Conservation (phyloP, 2,113 vertebrate species). For the Syrmaticus mikado region DNA sequence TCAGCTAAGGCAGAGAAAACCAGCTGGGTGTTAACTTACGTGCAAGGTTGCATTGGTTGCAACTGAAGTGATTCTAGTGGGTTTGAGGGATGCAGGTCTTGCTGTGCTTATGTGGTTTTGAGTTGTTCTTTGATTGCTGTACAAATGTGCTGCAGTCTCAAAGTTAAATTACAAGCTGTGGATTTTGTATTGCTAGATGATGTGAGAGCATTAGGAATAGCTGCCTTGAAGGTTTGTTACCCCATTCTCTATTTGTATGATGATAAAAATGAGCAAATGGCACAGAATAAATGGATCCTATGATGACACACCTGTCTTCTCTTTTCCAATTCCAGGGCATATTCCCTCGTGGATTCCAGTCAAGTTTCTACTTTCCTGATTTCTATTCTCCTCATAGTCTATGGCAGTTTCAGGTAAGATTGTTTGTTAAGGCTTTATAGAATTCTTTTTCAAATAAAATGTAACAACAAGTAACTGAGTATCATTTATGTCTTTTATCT, state of each 20-base stretch:
- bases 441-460: background rate
- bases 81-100: background rate
- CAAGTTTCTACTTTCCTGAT: conserved; percentile 99
- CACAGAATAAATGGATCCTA: background rate
- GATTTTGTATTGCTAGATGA: background rate
- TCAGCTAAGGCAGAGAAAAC: background rate
- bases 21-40: fast-evolving
- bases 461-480: background rate
- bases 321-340: conserved; percentile 86
- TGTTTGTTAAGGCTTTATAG: background rate
- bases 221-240: background rate
- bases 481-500: background rate
- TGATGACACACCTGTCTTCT: conserved; percentile 1
- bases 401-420: conserved; percentile 87
- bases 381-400: conserved; percentile 88
- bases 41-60: background rate
- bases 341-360: conserved; percentile 99
- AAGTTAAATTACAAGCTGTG: background rate
- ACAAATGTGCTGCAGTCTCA: background rate
- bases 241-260: background rate
- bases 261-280: background rate
- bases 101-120: background rate
- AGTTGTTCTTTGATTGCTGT: background rate
- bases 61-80: background rate
- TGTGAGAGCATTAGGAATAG: background rate